Conservation (phyloP, 2,113 vertebrate species). For the Grammomys dolichurus region DNA sequence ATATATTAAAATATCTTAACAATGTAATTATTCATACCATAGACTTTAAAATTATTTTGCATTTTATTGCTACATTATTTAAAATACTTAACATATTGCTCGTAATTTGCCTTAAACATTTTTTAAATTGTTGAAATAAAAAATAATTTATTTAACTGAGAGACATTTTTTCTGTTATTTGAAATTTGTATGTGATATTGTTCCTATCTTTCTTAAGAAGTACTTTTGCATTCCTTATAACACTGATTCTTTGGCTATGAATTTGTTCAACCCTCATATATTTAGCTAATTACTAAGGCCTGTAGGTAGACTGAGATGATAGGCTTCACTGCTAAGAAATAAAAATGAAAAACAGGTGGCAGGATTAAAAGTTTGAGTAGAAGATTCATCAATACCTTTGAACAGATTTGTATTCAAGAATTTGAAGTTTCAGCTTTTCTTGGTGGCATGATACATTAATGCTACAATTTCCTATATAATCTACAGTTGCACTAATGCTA, state of each 20-base stretch:
- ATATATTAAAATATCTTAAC: background rate
- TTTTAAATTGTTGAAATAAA: background rate
- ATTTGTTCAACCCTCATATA: background rate
- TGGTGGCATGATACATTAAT: background rate
- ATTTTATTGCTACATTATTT: background rate
- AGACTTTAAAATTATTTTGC: background rate
- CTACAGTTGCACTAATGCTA: background rate
- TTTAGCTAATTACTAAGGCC: background rate
- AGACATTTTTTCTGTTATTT: background rate
- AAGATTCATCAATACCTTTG: background rate
- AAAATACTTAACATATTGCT: background rate
- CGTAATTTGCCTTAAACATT: background rate
- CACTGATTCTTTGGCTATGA: background rate
- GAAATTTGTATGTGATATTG: background rate
- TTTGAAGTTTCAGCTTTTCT: background rate
- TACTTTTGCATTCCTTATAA: background rate
- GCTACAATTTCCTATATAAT: background rate
- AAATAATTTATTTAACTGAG: background rate
- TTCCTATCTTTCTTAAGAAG: background rate
- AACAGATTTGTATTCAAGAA: background rate
- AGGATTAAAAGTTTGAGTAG: background rate
- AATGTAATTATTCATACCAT: background rate
- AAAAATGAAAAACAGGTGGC: background rate
- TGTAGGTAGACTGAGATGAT: background rate
- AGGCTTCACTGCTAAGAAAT: background rate